Base-by-base conservation (phyloP, 2,888 invertebrate genomes). In the Physocephala rufipes region DNA sequence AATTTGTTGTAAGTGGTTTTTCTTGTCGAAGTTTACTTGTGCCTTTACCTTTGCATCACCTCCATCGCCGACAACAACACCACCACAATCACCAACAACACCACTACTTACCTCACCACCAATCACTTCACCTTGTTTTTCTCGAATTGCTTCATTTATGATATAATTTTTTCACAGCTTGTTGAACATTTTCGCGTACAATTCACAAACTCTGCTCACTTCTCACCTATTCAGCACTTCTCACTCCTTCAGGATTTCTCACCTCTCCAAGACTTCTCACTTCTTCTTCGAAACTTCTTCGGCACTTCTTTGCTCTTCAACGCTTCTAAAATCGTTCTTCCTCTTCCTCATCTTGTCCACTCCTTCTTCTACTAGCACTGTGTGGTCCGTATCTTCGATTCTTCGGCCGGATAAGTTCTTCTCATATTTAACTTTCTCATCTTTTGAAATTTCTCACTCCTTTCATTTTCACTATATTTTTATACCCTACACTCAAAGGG, bases 1-100 rank as follows among this genome's bases (percentile, higher is more conserved):
- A 74, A 71, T 73, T 75, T 71, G 70, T 74, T 47, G 71, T 68
- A 73, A 75, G 75, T 75, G 73, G 75, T 74, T 75, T 75, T 75
- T 68, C 74, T 74, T 75, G 75, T 74, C 71, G 71, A 73, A 74
- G n/a, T n/a, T n/a, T n/a, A n/a, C n/a, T n/a, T n/a, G n/a, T n/a
- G n/a, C n/a, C n/a, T n/a, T n/a, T n/a, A n/a, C n/a, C n/a, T n/a
- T n/a, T n/a, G n/a, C n/a, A n/a, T n/a, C n/a, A n/a, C n/a, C n/a
- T n/a, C n/a, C n/a, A n/a, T n/a, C n/a, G n/a, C n/a, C n/a, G n/a
- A n/a, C n/a, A n/a, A n/a, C n/a, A n/a, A n/a, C n/a, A n/a, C n/a
- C n/a, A n/a, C n/a, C n/a, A n/a, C n/a, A n/a, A n/a, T n/a, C n/a
- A n/a, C n/a, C n/a, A n/a, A n/a, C n/a, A n/a, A n/a, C n/a, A 7